Percentiles rank a stretch among this genome's conserved stretches.
These are phyloP conservation scores for Busarellus nigricollis DNA, from an alignment of 2,797 vertebrate genomes.

Conservation along the genomic window DNA sequence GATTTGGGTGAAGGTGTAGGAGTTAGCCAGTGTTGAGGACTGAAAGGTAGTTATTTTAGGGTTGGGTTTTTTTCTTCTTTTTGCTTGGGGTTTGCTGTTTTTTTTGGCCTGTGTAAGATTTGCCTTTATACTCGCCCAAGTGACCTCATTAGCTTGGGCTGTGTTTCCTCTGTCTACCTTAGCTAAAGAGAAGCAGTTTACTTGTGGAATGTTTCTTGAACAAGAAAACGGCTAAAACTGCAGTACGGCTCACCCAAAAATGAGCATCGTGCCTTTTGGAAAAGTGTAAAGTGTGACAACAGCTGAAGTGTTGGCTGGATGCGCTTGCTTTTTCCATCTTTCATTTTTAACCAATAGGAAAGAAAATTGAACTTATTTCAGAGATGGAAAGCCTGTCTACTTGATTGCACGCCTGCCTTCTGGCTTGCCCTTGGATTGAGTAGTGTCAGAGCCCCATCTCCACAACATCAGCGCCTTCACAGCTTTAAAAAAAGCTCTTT, in stretches of 20 bases:
- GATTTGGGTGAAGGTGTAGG: background rate
- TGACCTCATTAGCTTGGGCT: background rate
- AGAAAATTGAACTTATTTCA: background rate
- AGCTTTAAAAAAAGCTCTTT: background rate
- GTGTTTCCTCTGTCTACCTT: background rate
- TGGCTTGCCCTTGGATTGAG: background rate
- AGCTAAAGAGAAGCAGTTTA: background rate
- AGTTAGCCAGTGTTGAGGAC: background rate
- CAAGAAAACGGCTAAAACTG: background rate
- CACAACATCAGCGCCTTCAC: background rate
- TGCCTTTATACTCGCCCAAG: conserved; percentile 26
- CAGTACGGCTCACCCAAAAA: background rate
- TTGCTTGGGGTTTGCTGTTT: background rate
- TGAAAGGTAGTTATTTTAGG: background rate
- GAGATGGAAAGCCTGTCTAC: fast-evolving
- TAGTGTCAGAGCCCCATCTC: background rate
- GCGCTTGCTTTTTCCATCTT: background rate
- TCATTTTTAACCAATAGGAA: background rate
- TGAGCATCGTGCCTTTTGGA: background rate
- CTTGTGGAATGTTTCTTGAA: background rate
- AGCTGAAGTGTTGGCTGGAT: background rate
- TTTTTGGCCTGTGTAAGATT: background rate
- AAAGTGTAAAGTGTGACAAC: background rate
- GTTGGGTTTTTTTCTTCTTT: background rate
- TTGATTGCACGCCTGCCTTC: background rate